Percentiles rank a stretch among this genome's conserved stretches.
These are phyloP conservation scores for Aricia agestis DNA, from an alignment of 1,140 invertebrate genomes.

Conservation along the genomic window DNA sequence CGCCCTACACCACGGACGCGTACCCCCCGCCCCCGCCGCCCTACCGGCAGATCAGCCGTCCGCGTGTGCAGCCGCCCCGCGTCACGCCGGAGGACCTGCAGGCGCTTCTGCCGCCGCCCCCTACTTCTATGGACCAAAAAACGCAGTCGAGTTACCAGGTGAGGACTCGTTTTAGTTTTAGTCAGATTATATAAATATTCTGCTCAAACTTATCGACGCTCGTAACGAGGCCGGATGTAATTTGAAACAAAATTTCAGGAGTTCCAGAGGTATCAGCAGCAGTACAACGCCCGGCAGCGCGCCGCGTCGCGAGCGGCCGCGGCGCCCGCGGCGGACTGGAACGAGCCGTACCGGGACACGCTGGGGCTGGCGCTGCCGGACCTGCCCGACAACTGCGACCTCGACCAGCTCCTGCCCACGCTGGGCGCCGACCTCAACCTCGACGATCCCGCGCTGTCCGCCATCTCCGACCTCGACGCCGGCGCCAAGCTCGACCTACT, in stretches of 20 bases:
- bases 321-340: constrained; percentile 56
- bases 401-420: constrained; percentile 80
- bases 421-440: constrained; percentile 75
- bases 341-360: constrained; percentile 62
- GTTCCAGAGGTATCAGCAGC: constrained; percentile 78
- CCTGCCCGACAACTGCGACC: constrained; percentile 71
- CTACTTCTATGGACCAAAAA: constrained; percentile 77
- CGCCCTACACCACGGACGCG: constrained; percentile 43
- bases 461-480: constrained; percentile 73
- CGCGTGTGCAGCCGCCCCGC: constrained; percentile 42
- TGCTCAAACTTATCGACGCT: too few species aligned
- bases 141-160: constrained; percentile 78
- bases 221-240: background rate
- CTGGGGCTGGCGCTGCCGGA: constrained; percentile 53
- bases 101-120: constrained; percentile 70
- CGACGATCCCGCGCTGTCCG: constrained; percentile 61
- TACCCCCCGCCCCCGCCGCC: constrained; percentile 55
- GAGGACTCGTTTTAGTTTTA: background rate
- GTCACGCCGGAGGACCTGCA: constrained; percentile 71
- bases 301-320: constrained; percentile 55
- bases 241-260: constrained; percentile 64
- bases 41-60: constrained; percentile 40
- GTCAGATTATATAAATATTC: too few species aligned
- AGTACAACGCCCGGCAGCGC: constrained; percentile 78
- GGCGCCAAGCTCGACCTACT: constrained; percentile 65